Conservation (phyloP, 2,113 vertebrate species). For the Hydropotes inermis region DNA sequence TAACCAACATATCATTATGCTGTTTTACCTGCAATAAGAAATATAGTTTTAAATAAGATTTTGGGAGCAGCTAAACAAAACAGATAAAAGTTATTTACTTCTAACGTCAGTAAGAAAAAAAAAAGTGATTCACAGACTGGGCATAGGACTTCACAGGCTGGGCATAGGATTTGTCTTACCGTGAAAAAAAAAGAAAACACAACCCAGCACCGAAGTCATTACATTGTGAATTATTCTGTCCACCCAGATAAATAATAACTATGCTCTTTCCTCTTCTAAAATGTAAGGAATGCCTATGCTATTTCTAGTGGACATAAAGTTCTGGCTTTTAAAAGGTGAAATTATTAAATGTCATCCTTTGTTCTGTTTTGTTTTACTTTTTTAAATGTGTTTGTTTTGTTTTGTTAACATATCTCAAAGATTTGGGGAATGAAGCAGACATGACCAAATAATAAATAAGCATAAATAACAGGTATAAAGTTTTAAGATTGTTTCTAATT, state of each 20-base stretch:
- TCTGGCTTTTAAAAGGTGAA: background rate
- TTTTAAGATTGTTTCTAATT: background rate
- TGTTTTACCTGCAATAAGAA: background rate
- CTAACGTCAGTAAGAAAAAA: background rate
- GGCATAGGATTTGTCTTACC: background rate
- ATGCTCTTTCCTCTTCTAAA: background rate
- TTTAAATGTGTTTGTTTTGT: background rate
- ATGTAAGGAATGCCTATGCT: background rate
- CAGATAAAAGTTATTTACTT: background rate
- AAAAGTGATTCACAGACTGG: background rate
- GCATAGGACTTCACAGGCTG: background rate
- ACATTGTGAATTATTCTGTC: background rate
- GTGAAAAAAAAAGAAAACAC: background rate
- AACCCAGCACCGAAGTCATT: background rate
- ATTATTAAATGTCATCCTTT: background rate
- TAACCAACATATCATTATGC: background rate
- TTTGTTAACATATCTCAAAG: background rate
- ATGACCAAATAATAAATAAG: background rate
- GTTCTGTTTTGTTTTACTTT: background rate
- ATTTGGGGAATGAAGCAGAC: background rate
- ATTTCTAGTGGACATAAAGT: background rate
- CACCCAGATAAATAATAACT: background rate
- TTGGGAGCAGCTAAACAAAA: background rate
- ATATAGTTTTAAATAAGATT: background rate
- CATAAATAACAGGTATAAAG: background rate